Evolutionary conservation across 2,113 vertebrate genomes (phyloP).

Genomic region (Bubo blakistoni): DNA sequence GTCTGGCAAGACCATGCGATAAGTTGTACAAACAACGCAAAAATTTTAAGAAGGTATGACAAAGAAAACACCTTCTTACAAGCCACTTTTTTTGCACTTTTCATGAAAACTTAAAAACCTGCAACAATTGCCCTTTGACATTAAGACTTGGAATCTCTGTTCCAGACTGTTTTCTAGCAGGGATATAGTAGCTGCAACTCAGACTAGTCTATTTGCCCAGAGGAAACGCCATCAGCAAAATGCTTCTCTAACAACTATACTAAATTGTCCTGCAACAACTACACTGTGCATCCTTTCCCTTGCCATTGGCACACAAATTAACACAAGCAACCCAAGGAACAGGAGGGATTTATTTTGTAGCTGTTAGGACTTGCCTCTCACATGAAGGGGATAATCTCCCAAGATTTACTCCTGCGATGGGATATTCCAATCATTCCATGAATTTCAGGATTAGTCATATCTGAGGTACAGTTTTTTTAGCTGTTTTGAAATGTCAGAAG

Average conservation of each 20-base stretch:
- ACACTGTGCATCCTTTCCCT: background rate
- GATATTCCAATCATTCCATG: conserved; percentile 54
- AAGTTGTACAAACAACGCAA: background rate
- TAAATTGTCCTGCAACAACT: background rate
- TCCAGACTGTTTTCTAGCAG: background rate
- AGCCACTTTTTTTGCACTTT: background rate
- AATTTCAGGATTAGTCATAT: conserved; percentile 61
- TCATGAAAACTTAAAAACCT: background rate
- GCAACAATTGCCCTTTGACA: background rate
- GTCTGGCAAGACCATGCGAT: background rate
- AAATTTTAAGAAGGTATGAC: background rate
- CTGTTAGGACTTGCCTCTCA: conserved; percentile 63
- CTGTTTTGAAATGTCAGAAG: conserved; percentile 40
- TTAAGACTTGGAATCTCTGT: background rate
- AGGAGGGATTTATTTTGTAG: conserved; percentile 51
- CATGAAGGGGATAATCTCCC: conserved; percentile 67
- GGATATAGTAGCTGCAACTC: background rate
- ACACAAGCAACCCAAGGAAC: background rate
- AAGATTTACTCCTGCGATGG: conserved; percentile 19
- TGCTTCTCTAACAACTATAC: background rate
- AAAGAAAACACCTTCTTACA: background rate
- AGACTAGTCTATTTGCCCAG: background rate
- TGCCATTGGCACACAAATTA: background rate
- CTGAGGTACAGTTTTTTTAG: background rate
- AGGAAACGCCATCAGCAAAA: background rate